Base-by-base conservation (phyloP, 1,140 invertebrate species). In the Mamestra configurata region DNA sequence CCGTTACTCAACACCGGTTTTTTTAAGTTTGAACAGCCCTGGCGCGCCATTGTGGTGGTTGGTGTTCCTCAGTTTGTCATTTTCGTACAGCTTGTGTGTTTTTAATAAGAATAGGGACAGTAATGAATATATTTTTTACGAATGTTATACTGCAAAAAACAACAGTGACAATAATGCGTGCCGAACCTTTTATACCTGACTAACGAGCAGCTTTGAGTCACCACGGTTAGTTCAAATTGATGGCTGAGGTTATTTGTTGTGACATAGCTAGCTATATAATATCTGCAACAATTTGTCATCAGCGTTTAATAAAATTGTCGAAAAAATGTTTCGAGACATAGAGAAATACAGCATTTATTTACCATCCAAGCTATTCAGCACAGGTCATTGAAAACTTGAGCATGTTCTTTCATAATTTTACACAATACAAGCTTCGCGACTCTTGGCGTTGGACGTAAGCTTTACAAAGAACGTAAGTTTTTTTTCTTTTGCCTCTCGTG, bases 91-190 rank as follows among this genome's bases (percentile, higher is more conserved):
- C 83, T 90, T 90, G 81, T 88, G 90, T 91, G 91, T 92, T 92
- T 91, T 93, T 90, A 88, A 84, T 88, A 89, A 89, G 71, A 90
- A 86, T 90, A 49, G 89, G 82, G 83, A 84, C 85, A 89, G 85
- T 90, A 89, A 91, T 93, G 89, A 90, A 89, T 94, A 92, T 94
- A 93, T 93, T 94, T 94, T 92, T 86, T 93, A 92, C 81, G 79
- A 87, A 88, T 88, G 85, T 92, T 89, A 90, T 93, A 90, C 87
- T 90, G 87, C 76, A 89, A 89, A 83, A 91, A 89, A 88, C 73
- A 90, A 92, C 86, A 89, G 88, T 90, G 93, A 94, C 92, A 94
- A 94, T 94, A 94, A 94, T 94, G 93, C 88, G 88, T 93, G 93
- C 90, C 88, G 92, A 92, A 90, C 87, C 89, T 90, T 93, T 93